These are phyloP conservation scores for Anhinga rufa DNA, from an alignment of 2,113 vertebrate species.

Conservation along the genomic window DNA sequence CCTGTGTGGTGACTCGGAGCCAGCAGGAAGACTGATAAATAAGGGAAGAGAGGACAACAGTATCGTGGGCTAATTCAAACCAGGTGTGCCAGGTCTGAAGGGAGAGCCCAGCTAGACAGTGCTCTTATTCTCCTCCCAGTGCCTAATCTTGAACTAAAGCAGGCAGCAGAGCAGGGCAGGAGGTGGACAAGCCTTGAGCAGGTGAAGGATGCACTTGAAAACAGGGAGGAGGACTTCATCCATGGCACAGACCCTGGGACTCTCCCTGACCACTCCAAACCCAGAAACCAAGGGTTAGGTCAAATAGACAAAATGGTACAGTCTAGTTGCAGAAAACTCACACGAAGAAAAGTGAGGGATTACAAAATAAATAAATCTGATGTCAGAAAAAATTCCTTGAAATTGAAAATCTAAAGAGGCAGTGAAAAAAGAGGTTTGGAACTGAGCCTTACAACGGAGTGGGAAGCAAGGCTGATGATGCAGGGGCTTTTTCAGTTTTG, in stretches of 20 bases:
- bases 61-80: background rate
- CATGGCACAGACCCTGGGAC: rapidly evolving
- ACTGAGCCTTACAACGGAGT: background rate
- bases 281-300: background rate
- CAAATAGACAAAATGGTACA: rapidly evolving
- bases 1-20: background rate
- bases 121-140: background rate
- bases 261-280: background rate
- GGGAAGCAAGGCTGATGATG: background rate
- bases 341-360: background rate
- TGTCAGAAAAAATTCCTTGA: background rate
- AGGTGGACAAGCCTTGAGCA: background rate
- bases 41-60: background rate
- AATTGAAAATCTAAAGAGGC: background rate
- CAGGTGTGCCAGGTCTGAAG: background rate
- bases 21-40: background rate
- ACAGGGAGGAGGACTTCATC: background rate
- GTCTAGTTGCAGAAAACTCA: background rate
- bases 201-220: background rate
- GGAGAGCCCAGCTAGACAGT: background rate
- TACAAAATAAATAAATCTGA: background rate
- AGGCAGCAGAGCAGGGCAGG: background rate
- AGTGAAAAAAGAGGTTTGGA: background rate
- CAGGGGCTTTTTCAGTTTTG: background rate
- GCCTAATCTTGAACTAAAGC: background rate